Base-by-base conservation (phyloP, 2,113 vertebrate genomes). In the Sardina pilchardus region DNA sequence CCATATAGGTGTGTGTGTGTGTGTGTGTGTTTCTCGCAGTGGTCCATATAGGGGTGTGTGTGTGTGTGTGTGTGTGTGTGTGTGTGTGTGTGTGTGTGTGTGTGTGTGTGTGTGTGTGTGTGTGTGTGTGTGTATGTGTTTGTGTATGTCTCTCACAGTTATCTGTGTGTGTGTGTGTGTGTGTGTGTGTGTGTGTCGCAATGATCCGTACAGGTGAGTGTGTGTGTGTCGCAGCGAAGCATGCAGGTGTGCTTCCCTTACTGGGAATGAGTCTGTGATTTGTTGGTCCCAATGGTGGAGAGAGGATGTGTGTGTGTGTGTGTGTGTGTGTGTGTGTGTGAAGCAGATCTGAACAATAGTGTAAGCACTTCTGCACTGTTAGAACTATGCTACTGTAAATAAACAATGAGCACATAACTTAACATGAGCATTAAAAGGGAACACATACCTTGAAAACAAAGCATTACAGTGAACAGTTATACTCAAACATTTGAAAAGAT, bases 41-140 rank as follows among this genome's bases (percentile, higher is more conserved):
- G 21, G 4, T 63, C 19, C 8, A 24, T 63, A 7, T 4, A 9
- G 3, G 59, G 3, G 59, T 63, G 59, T 2, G 44, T 53, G 75
- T 85, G 81, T 85, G 84, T 30, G 50, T 82, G 17, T 21, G 30
- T 42, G 34, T 83, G 17, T 26, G n/a, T 71, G n/a, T 82, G 42
- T 67, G 53, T 67, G 85, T 71, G 82, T 80, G 34, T 85, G 6
- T 43, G 81, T 82, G 44, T 36, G 34, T 85, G 53, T 14, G 16
- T 82, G 43, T 85, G 81, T 81, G 36, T 87, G 84, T 56, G 30
- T 53, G 63, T 50, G 78, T 53, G 86, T 83, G 83, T 50, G 71
- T 85, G 88, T 88, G 86, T 87, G 89, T 89, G 85, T 83, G 85
- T 86, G 71, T 81, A 80, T 87, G 80, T 78, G 84, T 42, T 21